Base-by-base conservation (phyloP, 2,888 invertebrate species). In the Phorcus lineatus region DNA sequence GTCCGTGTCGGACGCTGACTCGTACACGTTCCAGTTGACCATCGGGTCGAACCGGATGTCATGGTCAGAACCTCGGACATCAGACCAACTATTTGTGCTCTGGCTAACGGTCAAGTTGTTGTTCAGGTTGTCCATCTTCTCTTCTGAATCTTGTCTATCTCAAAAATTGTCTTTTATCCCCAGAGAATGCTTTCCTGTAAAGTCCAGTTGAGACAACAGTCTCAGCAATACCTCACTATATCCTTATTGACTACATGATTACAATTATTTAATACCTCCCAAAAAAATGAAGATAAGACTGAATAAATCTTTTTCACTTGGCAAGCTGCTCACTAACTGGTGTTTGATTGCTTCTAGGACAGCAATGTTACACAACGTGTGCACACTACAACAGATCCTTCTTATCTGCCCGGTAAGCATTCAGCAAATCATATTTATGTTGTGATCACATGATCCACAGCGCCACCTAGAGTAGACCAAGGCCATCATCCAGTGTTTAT, bases 11-110 rank as follows among this genome's bases (percentile, higher is more conserved):
- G 70, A 70, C 11, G 36, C 19, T 4, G 28, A 31, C 70, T 70
- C 70, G 40, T 70, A 70, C 13, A 70, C 70, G 19, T 40, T 40
- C 70, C 70, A 70, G 70, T 70, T 70, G 36, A 70, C 70, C 36
- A 70, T 17, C 40, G 70, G 70, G 36, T 70, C 70, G 17, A 31
- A 70, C 17, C 70, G 36, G 40, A 70, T 70, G 70, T 70, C 70
- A 9, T 11, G 47, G 47, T 47, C 47, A 47, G 47, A 47, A 47
- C 47, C 47, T 47, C 13, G 47, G 13, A 6, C 47, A 47, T 47
- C 47, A 70, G 24, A 62, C 62, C 62, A 28, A 13, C 62, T 16
- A 6, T 24, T 6, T 11, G 13, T 4, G 28, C 62, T 62, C 47
- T 13, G 47, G 28, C 9, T 28, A 28, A 13, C n/a, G 47, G 47